Conservation (phyloP, 2,797 vertebrate species). For the Sebastes jordani region DNA sequence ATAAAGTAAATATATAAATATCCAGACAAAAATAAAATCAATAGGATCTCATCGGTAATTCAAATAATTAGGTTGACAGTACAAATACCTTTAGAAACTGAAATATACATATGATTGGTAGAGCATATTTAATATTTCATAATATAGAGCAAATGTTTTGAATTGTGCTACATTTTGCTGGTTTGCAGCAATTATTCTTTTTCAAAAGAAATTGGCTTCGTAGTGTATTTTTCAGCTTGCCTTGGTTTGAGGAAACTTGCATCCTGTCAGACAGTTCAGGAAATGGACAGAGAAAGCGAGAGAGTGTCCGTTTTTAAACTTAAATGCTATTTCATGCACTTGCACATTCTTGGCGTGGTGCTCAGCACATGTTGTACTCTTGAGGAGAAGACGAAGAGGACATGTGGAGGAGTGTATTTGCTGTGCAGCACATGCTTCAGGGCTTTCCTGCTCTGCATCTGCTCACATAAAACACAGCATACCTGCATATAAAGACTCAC, state of each 20-base stretch:
- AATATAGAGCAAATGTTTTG: no score
- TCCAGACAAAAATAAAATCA: accelerated
- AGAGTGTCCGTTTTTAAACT: neutral
- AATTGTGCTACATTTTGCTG: no score
- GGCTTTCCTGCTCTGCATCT: slow-evolving; percentile 2
- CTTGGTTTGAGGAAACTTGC: neutral
- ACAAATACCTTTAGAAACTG: accelerated
- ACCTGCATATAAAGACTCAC: slow-evolving; percentile 12
- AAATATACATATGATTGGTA: no score
- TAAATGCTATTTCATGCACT: neutral
- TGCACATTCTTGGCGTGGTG: neutral
- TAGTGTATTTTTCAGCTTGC: neutral
- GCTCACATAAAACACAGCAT: slow-evolving; percentile 49
- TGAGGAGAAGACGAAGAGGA: neutral
- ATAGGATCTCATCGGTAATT: no score
- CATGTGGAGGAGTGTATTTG: neutral
- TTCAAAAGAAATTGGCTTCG: no score
- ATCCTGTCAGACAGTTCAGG: neutral
- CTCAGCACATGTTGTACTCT: slow-evolving; percentile 34
- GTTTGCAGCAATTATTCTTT: accelerated
- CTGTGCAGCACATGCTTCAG: slow-evolving; percentile 22
- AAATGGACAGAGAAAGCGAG: neutral
- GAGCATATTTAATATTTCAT: no score
- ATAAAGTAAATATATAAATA: no score
- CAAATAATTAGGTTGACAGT: no score